Base-by-base conservation (phyloP, 2,888 invertebrate genomes). In the Caenorhabditis auriculariae region DNA sequence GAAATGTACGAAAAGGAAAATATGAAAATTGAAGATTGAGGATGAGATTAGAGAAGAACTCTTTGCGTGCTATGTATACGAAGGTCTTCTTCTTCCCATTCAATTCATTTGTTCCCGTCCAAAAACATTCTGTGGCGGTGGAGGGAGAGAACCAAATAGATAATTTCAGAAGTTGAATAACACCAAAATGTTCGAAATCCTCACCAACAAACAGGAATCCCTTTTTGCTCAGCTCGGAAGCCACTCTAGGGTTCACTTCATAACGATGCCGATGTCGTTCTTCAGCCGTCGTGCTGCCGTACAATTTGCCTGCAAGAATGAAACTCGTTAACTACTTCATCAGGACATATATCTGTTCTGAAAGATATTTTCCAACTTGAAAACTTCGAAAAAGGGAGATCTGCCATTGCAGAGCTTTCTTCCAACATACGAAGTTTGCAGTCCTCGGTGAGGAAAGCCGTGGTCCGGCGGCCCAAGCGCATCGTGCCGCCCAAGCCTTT, bases 231-330 rank as follows among this genome's bases (percentile, higher is more conserved):
- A 96, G 84, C 26, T 87, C 84, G 12, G 86, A 83, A 15, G 94
- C 90, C 82, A 90, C 90, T 43, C 88, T 86, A 0, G 93, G 92
- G 85, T 98, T 98, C 0, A 85, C 85, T 86, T 99, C 98, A 82
- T 93, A 99, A 24, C 98, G 87, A 83, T 98, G 98, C 46, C 98
- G 86, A 84, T 99, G 98, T 4, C 98, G 87, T 83, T 98, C 98
- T 77, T 94, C 91, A 51, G 99, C 88, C 50, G 59, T 87, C 49
- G 64, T 57, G 5, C 58, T 32, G 7, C 61, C 67, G 52, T 78
- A 78, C 29, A 78, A 64, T 29, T 70, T 67, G 43, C 68, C 76
- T 76, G 38, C 38, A 24, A 29, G 21, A 9, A 39, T 42, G 17
- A 35, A 57, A 21, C 26, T 24, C 45, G 12, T 24, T 44, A 28